These are phyloP conservation scores for Oscheius sp. DNA, from an alignment of 2,888 invertebrate genomes.

Conservation along the genomic window DNA sequence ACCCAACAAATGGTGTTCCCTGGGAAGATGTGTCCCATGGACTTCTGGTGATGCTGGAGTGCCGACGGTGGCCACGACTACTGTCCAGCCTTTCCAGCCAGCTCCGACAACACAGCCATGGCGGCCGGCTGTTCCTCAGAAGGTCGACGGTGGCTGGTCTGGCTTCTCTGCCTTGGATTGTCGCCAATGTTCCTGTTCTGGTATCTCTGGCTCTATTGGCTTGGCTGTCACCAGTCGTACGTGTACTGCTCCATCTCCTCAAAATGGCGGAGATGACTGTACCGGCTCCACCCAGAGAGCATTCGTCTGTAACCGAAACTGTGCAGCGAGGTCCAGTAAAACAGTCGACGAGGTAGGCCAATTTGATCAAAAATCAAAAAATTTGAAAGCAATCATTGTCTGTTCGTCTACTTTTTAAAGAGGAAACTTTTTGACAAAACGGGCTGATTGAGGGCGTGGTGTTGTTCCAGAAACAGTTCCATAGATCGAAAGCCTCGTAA, in stretches of 20 bases:
- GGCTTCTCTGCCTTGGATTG: slow-evolving; percentile 67
- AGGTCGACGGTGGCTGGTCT: slow-evolving; percentile 71
- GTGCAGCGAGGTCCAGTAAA: slow-evolving; percentile 47
- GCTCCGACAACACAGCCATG: slow-evolving; percentile 33
- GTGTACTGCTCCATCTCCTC: slow-evolving; percentile 70
- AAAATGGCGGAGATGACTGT: slow-evolving; percentile 71
- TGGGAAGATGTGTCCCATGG: slow-evolving; percentile 73
- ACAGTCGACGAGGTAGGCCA: slow-evolving; percentile 67
- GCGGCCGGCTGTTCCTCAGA: slow-evolving; percentile 45
- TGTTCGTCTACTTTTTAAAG: slow-evolving; percentile 13
- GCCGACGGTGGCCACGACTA: slow-evolving; percentile 35
- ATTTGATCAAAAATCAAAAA: too few species aligned
- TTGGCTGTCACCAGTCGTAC: slow-evolving; percentile 49
- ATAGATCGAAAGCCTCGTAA: neutral
- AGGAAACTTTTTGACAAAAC: slow-evolving; percentile 1
- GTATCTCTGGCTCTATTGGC: slow-evolving; percentile 50
- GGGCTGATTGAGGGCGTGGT: slow-evolving; percentile 30
- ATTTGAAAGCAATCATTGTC: slow-evolving; percentile 7
- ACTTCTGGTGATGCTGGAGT: slow-evolving; percentile 27
- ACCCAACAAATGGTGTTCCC: slow-evolving; percentile 68
- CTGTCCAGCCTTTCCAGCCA: slow-evolving; percentile 32
- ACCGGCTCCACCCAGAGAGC: slow-evolving; percentile 63
- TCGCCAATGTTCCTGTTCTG: slow-evolving; percentile 66
- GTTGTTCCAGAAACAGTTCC: neutral
- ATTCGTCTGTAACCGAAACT: slow-evolving; percentile 65